Evolutionary conservation across 2,888 invertebrate genomes (phyloP), one percentile per base, ranked within the genome.

Genomic region (Thelaira solivaga): DNA sequence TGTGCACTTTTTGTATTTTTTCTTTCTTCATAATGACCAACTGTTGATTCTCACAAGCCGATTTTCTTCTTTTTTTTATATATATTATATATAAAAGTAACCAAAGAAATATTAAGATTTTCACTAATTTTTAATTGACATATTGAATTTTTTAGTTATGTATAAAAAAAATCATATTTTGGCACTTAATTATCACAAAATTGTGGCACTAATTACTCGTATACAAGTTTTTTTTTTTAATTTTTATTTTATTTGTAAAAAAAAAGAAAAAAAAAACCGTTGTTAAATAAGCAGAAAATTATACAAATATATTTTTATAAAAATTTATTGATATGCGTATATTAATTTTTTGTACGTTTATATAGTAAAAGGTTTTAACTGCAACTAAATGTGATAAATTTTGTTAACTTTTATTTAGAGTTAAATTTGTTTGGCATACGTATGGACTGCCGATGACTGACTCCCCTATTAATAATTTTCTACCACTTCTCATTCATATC

Each of bases 321-420:
- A n/a, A n/a, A n/a, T n/a, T n/a, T 55, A n/a, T 8, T 22, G 22
- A 61, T 1, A 16, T 22, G 18, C 22, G 16, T 22, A 16, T 43
- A 22, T 13, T 3, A 20, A 20, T 11, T 43, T n/a, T 39, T 51
- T 53, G n/a, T 7, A 41, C 71, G 41, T 76, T 59, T 41, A 65
- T 59, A 47, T 67, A 67, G 68, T 24, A 41, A 68, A 53, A 55
- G 47, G 18, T 53, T 16, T 47, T 20, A 47, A 67, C 47, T 72
- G 47, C 18, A 76, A 76, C 76, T 76, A 45, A 76, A 55, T 57
- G 13, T 18, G 34, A 29, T 10, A 49, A n/a, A 49, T 45, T 65
- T 61, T 16, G 47, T 47, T 47, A 39, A 41, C 45, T n/a, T 31
- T 29, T 67, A 16, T 47, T 61, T 26, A 45, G 24, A 64, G 53